phyloP scores from a whole-genome alignment of 2,113 vertebrate species.

The Notothenia coriiceps region DNA sequence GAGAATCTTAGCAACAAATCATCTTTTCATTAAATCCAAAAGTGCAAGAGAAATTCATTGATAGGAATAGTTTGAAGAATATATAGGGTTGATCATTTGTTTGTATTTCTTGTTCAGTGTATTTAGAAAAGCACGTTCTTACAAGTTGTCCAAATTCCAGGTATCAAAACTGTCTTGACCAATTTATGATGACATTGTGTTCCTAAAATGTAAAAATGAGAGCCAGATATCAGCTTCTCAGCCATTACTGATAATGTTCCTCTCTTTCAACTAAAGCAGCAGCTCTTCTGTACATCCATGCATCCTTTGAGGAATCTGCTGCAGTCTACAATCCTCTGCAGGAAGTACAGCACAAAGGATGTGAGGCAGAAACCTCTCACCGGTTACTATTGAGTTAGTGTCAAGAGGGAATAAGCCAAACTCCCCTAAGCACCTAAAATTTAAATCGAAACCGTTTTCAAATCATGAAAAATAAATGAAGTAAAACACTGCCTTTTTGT shows the following conservation, averaged over 20 bases:
- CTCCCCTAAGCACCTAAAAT: not conserved
- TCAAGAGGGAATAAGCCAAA: not conserved
- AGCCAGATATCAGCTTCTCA: constrained; percentile 8
- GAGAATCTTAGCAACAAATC: not conserved
- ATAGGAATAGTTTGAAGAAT: not conserved
- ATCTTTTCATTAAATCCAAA: not conserved
- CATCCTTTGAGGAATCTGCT: constrained; percentile 24
- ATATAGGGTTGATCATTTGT: too few species aligned
- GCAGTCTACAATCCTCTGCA: not conserved
- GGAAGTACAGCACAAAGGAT: not conserved
- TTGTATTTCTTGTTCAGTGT: too few species aligned
- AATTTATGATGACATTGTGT: not conserved
- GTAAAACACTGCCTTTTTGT: not conserved
- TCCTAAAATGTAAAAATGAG: not conserved
- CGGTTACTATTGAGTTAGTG: not conserved
- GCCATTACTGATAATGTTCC: not conserved
- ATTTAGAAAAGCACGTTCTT: not conserved
- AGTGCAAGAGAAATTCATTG: constrained; percentile 14
- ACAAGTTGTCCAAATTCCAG: not conserved
- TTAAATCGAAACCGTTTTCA: not conserved
- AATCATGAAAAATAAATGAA: not conserved
- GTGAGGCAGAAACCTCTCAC: constrained; percentile 9
- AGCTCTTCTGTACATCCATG: constrained; percentile 3
- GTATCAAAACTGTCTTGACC: not conserved
- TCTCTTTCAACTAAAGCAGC: not conserved